Base-by-base conservation (phyloP, 2,797 vertebrate species). In the Eidolon dupreanum region DNA sequence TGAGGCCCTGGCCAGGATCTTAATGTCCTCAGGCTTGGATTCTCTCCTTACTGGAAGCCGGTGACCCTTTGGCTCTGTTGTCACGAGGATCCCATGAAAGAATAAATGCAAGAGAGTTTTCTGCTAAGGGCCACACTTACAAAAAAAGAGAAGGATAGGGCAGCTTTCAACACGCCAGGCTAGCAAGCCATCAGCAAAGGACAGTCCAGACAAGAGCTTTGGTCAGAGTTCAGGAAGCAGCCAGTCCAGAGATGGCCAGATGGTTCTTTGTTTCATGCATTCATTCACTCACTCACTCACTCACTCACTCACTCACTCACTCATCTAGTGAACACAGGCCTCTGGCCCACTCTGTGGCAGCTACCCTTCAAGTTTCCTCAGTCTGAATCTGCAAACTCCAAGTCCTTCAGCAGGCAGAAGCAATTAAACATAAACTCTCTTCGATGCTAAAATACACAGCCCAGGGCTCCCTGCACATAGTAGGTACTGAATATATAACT, bases 101-200 rank as follows among this genome's bases (percentile, higher is more conserved):
- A 57, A 36, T 3, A 31, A 46, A n/a, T 10, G 20, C 0, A 38
- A 79, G 41, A 55, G 57, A 2, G 26, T 38, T 84, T 90, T 71
- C 66, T 17, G 28, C 36, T 66, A 65, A 85, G 33, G 59, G 28
- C 46, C 74, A 66, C 19, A 3, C 9, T 12, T 4, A 17, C 38
- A 28, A 33, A 78, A 68, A 66, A 78, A 41, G 70, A 66, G 38
- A 33, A 63, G 57, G 55, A 10, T 24, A 13, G n/a, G 79, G 55
- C 28, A 55, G 79, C 73, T 36, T 33, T 66, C 17, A 5, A 1
- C 1, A 11, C 43, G 12, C 22, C 26, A 19, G n/a, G 38, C 2
- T 4, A 61, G 11, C 3, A 15, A 0, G 20, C 8, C 7, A 2
- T 0, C 1, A 28, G 55, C 3, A 0, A 1, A 41, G 24, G 24